Percentiles rank a stretch among this genome's conserved stretches.
phyloP scores from a whole-genome alignment of 2,888 invertebrate species.

The Cosmopolites sordidus region DNA sequence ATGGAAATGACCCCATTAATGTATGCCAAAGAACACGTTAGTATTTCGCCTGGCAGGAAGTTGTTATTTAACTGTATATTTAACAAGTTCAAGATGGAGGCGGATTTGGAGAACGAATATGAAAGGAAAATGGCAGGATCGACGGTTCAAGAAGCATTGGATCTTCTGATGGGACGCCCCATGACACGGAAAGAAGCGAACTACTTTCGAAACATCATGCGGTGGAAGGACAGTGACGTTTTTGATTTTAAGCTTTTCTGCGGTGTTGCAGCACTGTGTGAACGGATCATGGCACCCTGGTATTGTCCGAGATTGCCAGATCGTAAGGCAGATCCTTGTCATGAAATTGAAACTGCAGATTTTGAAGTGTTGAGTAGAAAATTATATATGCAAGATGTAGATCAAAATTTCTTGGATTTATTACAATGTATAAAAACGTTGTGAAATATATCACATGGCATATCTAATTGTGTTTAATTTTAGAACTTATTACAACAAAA shows the following conservation, averaged over 20 bases:
- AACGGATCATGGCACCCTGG: slow-evolving; percentile 60
- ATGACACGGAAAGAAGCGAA: slow-evolving; percentile 52
- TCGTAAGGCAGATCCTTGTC: slow-evolving; percentile 63
- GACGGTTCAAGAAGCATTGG: slow-evolving; percentile 55
- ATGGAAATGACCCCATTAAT: slow-evolving; percentile 61
- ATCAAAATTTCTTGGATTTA: slow-evolving; percentile 51
- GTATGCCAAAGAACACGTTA: slow-evolving; percentile 66
- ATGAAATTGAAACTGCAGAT: slow-evolving; percentile 67
- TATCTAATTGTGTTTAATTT: too few species aligned
- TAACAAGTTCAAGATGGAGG: slow-evolving; percentile 43
- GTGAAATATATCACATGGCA: slow-evolving; percentile 26
- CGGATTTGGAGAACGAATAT: slow-evolving; percentile 37
- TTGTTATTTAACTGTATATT: slow-evolving; percentile 58
- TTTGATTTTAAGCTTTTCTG: slow-evolving; percentile 74
- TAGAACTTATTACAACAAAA: too few species aligned
- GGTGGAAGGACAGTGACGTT: slow-evolving; percentile 52
- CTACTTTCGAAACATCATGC: slow-evolving; percentile 51
- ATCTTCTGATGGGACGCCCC: slow-evolving; percentile 62
- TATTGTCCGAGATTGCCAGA: slow-evolving; percentile 50
- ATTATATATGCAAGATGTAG: slow-evolving; percentile 52
- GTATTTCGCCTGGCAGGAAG: slow-evolving; percentile 56
- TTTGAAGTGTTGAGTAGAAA: slow-evolving; percentile 62
- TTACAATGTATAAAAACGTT: slow-evolving; percentile 48
- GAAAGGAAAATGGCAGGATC: slow-evolving; percentile 50
- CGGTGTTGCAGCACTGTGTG: slow-evolving; percentile 72